Conservation (phyloP, 2,888 invertebrate species). For the Uloborus plumipes region DNA sequence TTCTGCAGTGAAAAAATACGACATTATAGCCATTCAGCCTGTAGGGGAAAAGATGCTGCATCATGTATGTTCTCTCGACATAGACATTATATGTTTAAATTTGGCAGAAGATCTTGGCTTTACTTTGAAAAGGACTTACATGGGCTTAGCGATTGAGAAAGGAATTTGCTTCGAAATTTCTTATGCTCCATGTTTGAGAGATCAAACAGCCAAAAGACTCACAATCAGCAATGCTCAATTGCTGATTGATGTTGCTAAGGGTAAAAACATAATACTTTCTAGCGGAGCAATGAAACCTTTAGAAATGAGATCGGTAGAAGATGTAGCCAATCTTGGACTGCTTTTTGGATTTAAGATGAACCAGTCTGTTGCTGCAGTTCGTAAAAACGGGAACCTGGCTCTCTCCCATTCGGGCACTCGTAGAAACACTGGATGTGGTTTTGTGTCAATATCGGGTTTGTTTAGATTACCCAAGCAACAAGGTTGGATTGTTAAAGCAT, state of each 20-base stretch:
- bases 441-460: constrained; percentile 35
- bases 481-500: constrained; percentile 51
- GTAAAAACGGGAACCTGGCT: constrained; percentile 28
- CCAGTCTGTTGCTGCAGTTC: constrained; percentile 23
- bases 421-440: constrained; percentile 53
- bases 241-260: constrained; percentile 38
- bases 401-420: constrained; percentile 42
- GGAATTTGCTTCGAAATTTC: constrained; percentile 44
- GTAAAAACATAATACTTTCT: constrained; percentile 42
- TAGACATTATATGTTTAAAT: constrained; percentile 53
- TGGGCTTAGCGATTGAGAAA: constrained; percentile 28
- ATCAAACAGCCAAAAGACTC: constrained; percentile 17
- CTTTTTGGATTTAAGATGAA: constrained; percentile 46
- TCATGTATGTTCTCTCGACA: constrained; percentile 18
- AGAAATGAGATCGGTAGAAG: constrained; percentile 36
- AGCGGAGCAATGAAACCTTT: constrained; percentile 32
- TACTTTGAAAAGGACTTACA: constrained; percentile 39
- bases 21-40: constrained; percentile 49
- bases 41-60: constrained; percentile 45
- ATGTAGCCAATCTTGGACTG: constrained; percentile 40
- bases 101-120: constrained; percentile 37
- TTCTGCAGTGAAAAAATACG: constrained; percentile 46
- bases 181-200: constrained; percentile 47
- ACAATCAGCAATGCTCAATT: constrained; percentile 39
- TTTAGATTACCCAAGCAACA: constrained; percentile 35